phyloP scores from a whole-genome alignment of 2,888 invertebrate genomes.

The Parasteatoda lunata region DNA sequence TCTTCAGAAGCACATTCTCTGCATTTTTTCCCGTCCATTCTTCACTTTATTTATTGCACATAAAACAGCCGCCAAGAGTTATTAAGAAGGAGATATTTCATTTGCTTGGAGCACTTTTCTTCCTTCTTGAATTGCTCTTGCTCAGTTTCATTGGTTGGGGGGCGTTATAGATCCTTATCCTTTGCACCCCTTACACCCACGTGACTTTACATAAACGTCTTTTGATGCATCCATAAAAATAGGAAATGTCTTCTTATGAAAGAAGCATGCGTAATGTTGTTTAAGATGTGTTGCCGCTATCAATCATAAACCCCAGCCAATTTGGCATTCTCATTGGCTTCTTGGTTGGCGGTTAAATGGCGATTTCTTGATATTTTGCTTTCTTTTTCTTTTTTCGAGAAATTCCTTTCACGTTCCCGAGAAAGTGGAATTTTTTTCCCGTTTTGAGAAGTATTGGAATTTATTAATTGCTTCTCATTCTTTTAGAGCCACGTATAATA shows the following conservation, averaged over 20 bases:
- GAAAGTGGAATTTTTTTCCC: not conserved
- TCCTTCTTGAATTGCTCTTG: not conserved
- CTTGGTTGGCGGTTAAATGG: not conserved
- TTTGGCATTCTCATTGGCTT: conserved; percentile 17
- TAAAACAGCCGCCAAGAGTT: conserved; percentile 25
- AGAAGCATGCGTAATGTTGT: not conserved
- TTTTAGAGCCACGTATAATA: no score
- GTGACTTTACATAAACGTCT: not conserved
- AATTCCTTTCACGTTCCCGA: conserved; percentile 12
- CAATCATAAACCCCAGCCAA: conserved; percentile 16
- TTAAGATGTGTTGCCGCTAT: not conserved
- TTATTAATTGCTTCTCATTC: conserved; percentile 14
- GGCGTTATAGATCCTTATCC: not conserved
- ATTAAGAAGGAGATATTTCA: conserved; percentile 33
- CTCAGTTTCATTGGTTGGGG: not conserved
- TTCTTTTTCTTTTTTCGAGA: not conserved
- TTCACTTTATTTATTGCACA: conserved; percentile 12
- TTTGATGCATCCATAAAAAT: not conserved
- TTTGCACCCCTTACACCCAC: not conserved
- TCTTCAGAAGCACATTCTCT: not conserved
- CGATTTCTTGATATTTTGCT: conserved; percentile 7
- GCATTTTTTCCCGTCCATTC: not conserved
- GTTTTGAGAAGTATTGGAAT: not conserved
- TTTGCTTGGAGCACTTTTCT: not conserved
- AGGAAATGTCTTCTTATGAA: not conserved